Conservation (phyloP, 2,888 invertebrate genomes). For the Fragum fragum region DNA sequence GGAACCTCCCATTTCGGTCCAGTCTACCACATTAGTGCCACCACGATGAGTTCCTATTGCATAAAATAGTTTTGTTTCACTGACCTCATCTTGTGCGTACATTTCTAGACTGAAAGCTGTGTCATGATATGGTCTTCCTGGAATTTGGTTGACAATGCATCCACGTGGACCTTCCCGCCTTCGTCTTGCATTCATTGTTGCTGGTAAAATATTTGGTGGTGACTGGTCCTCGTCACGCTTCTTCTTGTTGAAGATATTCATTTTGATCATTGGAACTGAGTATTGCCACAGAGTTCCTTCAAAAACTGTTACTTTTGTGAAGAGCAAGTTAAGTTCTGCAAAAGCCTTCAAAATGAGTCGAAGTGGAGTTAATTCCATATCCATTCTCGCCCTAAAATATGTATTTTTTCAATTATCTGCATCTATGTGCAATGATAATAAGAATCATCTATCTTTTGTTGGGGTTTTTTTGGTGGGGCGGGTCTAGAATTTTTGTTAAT, state of each 20-base stretch:
- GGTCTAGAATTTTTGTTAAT: no score
- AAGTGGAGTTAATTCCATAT: conserved; percentile 67
- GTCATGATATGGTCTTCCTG: conserved; percentile 62
- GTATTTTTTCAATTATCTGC: no score
- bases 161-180: conserved; percentile 51
- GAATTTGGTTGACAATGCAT: conserved; percentile 70
- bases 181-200: conserved; percentile 41
- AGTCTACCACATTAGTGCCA: conserved; percentile 67
- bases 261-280: conserved; percentile 46
- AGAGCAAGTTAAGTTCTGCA: conserved; percentile 56
- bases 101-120: conserved; percentile 71
- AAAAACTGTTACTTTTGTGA: conserved; percentile 59
- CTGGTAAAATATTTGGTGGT: conserved; percentile 57
- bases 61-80: conserved; percentile 70
- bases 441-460: no score
- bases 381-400: conserved; percentile 67
- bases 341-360: conserved; percentile 60
- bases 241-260: conserved; percentile 64
- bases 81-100: conserved; percentile 67
- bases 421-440: no score
- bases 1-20: conserved; percentile 72
- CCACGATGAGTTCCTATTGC: conserved; percentile 71
- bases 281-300: conserved; percentile 70
- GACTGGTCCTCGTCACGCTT: conserved; percentile 62
- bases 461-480: no score